Evolutionary conservation across 2,113 vertebrate genomes (phyloP).

Genomic region (Hydropotes inermis): DNA sequence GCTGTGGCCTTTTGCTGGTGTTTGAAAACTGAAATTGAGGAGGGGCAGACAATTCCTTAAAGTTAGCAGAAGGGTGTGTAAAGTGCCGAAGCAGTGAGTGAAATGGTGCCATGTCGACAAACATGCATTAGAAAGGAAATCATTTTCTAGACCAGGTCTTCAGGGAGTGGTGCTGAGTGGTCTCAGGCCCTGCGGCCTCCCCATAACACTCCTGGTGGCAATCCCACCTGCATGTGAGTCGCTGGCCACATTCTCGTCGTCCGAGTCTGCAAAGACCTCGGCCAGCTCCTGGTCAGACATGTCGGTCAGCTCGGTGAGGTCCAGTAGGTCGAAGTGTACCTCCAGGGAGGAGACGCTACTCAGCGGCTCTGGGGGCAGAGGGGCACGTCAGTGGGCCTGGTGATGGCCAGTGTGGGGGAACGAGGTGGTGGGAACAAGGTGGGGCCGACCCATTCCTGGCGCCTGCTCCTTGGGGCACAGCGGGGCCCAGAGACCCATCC

Average conservation of each 20-base stretch:
- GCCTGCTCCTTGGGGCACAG: neutral
- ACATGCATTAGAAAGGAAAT: neutral
- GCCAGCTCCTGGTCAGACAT: constrained; percentile 98
- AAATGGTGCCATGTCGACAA: neutral
- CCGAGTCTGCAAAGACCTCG: constrained; percentile 95
- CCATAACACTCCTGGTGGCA: accelerated
- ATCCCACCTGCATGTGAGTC: constrained; percentile 88
- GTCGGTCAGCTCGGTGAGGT: constrained; percentile 96
- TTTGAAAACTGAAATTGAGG: neutral
- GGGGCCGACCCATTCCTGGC: neutral
- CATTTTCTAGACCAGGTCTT: neutral
- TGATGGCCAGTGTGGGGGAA: neutral
- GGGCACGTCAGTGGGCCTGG: neutral
- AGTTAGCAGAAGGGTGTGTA: accelerated
- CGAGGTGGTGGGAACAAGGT: neutral
- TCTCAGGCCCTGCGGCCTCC: neutral
- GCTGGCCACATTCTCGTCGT: constrained; percentile 89
- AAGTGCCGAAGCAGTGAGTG: neutral
- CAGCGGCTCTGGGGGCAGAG: constrained; percentile 87
- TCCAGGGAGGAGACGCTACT: constrained; percentile 98
- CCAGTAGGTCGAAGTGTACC: constrained; percentile 98
- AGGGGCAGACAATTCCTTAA: neutral
- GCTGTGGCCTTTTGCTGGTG: neutral
- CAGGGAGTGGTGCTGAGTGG: neutral
- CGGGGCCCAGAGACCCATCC: neutral